Percentiles rank a stretch among this genome's conserved stretches.
Conservation (phyloP, 2,888 invertebrate species). For the Stramonita haemastoma region DNA sequence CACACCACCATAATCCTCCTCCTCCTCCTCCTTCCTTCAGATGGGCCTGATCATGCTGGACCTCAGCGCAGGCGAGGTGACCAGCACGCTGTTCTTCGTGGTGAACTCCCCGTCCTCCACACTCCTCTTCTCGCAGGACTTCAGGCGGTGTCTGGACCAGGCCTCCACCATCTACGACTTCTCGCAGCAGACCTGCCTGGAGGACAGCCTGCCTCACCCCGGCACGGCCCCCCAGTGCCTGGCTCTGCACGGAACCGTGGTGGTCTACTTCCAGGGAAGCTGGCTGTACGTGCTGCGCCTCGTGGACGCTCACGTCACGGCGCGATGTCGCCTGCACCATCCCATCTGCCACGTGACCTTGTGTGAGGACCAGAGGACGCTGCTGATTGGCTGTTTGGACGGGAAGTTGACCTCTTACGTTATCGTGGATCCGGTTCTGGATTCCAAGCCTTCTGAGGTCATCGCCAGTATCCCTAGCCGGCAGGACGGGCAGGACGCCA, state of each 20-base stretch:
- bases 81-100: not conserved
- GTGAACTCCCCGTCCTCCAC: not conserved
- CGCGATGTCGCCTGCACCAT: slow-evolving; percentile 69
- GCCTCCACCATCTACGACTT: slow-evolving; percentile 69
- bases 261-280: slow-evolving; percentile 62
- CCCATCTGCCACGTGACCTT: slow-evolving; percentile 63
- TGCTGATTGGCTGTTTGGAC: slow-evolving; percentile 73
- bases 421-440: slow-evolving; percentile 65
- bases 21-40: not conserved
- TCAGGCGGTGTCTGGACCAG: slow-evolving; percentile 68
- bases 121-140: slow-evolving; percentile 66
- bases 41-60: not conserved
- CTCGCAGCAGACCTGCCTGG: slow-evolving; percentile 52
- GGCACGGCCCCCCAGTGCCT: slow-evolving; percentile 64
- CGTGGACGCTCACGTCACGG: slow-evolving; percentile 63
- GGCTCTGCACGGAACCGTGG: slow-evolving; percentile 65
- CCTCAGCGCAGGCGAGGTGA: not conserved
- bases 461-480: slow-evolving; percentile 54
- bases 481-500: not conserved
- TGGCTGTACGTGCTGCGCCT: slow-evolving; percentile 62
- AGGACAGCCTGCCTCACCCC: slow-evolving; percentile 52
- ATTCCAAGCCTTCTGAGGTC: slow-evolving; percentile 49
- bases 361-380: slow-evolving; percentile 71
- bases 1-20: not conserved
- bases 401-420: slow-evolving; percentile 72